Conservation (phyloP, 2,797 vertebrate genomes). For the Podarcis lilfordi region DNA sequence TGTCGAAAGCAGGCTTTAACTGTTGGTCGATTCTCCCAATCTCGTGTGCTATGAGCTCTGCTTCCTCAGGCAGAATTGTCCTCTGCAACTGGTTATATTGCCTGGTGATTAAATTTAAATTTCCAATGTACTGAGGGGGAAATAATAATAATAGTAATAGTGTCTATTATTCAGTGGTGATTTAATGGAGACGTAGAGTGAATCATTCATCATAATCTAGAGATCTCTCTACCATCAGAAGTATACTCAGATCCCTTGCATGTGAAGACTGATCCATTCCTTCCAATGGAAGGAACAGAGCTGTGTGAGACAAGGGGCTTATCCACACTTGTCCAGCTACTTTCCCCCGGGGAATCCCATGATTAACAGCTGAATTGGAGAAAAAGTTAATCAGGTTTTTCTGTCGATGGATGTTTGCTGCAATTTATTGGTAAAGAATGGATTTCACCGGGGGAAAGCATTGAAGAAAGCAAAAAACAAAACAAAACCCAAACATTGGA, state of each 20-base stretch:
- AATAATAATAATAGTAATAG: neutral
- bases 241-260: neutral
- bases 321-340: neutral
- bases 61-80: slow-evolving; percentile 78
- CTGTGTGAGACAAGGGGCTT: neutral
- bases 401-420: too few relatives aligned
- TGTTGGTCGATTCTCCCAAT: slow-evolving; percentile 71
- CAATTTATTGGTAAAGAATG: too few relatives aligned
- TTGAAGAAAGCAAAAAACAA: too few relatives aligned
- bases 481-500: too few relatives aligned
- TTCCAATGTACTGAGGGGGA: slow-evolving; percentile 71
- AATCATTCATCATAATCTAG: neutral
- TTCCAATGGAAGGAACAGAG: neutral
- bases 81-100: slow-evolving; percentile 80
- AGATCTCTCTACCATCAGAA: neutral
- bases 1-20: slow-evolving; percentile 72
- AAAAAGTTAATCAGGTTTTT: too few relatives aligned
- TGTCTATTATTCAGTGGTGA: neutral
- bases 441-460: too few relatives aligned
- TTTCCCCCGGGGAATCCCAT: too few relatives aligned
- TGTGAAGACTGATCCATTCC: neutral
- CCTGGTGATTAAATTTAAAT: slow-evolving; percentile 77
- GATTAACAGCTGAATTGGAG: too few relatives aligned
- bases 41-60: slow-evolving; percentile 72
- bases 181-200: neutral